Evolutionary conservation across 2,888 invertebrate species (phyloP), one percentile per base, ranked within the genome.

Genomic region (Oeneis ivallda): DNA sequence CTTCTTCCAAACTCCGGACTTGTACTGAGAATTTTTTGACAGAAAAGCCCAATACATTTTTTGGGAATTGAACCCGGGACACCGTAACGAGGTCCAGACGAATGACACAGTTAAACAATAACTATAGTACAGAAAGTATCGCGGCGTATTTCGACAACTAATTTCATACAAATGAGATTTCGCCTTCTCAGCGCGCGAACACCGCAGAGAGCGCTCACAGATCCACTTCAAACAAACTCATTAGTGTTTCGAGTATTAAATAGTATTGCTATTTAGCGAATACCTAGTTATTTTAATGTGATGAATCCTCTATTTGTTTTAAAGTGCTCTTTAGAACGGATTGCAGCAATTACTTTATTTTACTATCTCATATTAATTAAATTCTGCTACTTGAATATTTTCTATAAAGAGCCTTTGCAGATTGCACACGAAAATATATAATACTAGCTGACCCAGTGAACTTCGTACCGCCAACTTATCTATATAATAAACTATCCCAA

Each of bases 191-290:
- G 62, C 68, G 63, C 68, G 66, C 66, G 68, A 66, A 64, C 65
- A 57, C 71, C 73, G 69, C 71, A 71, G 65, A 69, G 65, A 72
- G 61, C 67, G 54, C 57, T 50, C 65, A 67, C 64, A 67, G 66
- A 66, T 69, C 69, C 70, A 74, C 71, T 71, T 72, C 72, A 73
- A 73, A 73, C 73, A 73, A 72, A 74, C 73, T 74, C 72, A 72
- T 74, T 74, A 73, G 70, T 67, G 69, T 68, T 67, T 60, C 70
- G 63, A 71, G 68, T 68, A 74, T 72, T 71, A 74, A 73, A 71
- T 65, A 72, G 69, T 72, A 65, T 67, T 68, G 69, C 59, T 52
- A 47, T 64, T 61, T 70, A 66, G 61, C 43, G 58, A 59, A 65
- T 59, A 64, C 26, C 41, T 43, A 63, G 67, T 70, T 67, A 70